Evolutionary conservation across 2,113 vertebrate genomes (phyloP), one percentile per base, ranked within the genome.

Genomic region (Morone saxatilis): DNA sequence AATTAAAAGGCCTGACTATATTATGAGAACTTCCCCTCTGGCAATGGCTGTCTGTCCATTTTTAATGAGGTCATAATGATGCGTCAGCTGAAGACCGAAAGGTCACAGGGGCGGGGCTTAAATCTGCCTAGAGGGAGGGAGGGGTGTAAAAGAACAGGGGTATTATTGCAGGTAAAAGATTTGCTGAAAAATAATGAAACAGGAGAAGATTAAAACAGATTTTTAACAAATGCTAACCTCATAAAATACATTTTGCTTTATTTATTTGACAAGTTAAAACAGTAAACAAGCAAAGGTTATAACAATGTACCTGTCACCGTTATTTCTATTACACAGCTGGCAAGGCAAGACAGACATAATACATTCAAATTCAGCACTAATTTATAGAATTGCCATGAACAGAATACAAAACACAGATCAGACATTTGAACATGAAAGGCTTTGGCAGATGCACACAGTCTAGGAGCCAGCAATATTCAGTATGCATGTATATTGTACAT

Each of bases 21-120:
- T 94, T 92, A 93, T 92, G 91, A 91, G 90, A 93, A 91, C 87
- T 91, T 88, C 86, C 92, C 93, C 94, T 93, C 93, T 94, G 93
- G 93, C 93, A 90, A 90, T 91, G 86, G 88, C 87, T 94, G 91
- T 90, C 94, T 92, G 93, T 94, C 94, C 93, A 93, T 92, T 93
- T 94, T 94, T 94, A 94, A 94, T 94, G 93, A 92, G 93, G 92
- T 94, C 93, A 94, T 94, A 94, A 94, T 89, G 94, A 94, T 94
- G 94, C 94, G 92, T 94, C 94, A 94, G 94, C 94, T 92, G 73
- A 89, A 93, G 93, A 90, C 69, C 59, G 78, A 93, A 94, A 94
- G 93, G 94, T 94, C 91, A 91, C 63, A 67, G 79, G 85, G 94
- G 89, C 25, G 89, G 85, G 72, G 81, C 78, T 79, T 83, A 63